Conservation (phyloP, 2,797 vertebrate species). For the Leuciscus waleckii region DNA sequence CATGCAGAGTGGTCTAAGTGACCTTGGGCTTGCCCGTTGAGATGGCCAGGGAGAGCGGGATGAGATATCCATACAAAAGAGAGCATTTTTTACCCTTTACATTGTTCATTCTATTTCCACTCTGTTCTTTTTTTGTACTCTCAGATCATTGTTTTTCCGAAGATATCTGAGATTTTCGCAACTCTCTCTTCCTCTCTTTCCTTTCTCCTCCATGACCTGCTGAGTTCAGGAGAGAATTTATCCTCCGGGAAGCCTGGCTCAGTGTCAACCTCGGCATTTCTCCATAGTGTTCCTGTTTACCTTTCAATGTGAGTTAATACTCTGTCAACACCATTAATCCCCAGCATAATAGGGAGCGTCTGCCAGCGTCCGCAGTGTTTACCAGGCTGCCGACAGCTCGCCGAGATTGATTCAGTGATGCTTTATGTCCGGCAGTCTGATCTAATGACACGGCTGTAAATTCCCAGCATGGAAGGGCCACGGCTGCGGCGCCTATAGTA, state of each 20-base stretch:
- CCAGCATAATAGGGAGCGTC: slow-evolving; percentile 65
- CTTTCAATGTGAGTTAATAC: slow-evolving; percentile 68
- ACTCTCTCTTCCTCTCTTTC: slow-evolving; percentile 9
- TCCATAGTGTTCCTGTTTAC: slow-evolving; percentile 64
- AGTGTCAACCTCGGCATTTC: slow-evolving; percentile 58
- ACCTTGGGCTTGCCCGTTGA: slow-evolving; percentile 58
- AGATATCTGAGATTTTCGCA: background rate
- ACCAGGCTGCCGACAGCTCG: slow-evolving; percentile 66
- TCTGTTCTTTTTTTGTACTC: background rate
- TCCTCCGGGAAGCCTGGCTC: slow-evolving; percentile 58
- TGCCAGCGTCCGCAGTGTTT: slow-evolving; percentile 64
- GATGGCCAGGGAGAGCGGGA: slow-evolving; percentile 52
- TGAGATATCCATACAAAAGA: slow-evolving; percentile 44
- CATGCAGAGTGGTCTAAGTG: slow-evolving; percentile 56
- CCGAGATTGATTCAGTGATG: slow-evolving; percentile 78
- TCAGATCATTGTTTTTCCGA: slow-evolving; percentile 7
- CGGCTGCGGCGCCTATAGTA: slow-evolving; percentile 41
- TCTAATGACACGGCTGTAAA: slow-evolving; percentile 83
- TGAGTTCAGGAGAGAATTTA: slow-evolving; percentile 60
- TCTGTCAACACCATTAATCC: slow-evolving; percentile 68
- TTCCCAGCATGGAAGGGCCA: slow-evolving; percentile 71
- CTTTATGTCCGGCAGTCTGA: slow-evolving; percentile 80
- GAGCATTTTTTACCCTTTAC: slow-evolving; percentile 45
- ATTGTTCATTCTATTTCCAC: slow-evolving; percentile 15
- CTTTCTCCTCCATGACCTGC: slow-evolving; percentile 52